A percentile compares a stretch with the other conserved stretches of the same genome.
These are phyloP conservation scores for Lanius ludovicianus DNA, from an alignment of 2,113 vertebrate genomes.

Conservation along the genomic window DNA sequence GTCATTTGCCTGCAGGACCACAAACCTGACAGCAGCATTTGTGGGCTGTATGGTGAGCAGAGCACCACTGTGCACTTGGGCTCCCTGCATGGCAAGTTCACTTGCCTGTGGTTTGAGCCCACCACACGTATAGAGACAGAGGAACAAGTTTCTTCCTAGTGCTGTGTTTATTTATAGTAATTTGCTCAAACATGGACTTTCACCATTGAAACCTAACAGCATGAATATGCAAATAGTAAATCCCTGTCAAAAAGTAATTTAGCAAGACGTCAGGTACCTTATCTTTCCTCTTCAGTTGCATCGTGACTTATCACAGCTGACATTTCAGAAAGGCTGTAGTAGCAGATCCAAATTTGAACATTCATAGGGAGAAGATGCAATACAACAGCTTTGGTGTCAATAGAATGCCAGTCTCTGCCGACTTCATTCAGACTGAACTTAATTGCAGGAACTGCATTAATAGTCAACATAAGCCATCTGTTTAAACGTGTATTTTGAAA, in stretches of 20 bases:
- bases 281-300: not conserved
- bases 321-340: conserved; percentile 23
- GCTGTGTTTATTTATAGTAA: not conserved
- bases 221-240: conserved; percentile 24
- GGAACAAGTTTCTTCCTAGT: not conserved
- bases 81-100: not conserved
- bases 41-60: not conserved
- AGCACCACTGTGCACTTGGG: fast-evolving
- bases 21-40: not conserved
- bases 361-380: conserved; percentile 10
- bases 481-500: conserved; percentile 63
- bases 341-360: conserved; percentile 6
- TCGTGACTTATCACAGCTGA: conserved; percentile 14
- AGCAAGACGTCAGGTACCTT: not conserved
- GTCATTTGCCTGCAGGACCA: not conserved
- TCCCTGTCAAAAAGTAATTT: not conserved
- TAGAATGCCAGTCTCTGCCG: conserved; percentile 4
- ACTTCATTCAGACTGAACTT: not conserved
- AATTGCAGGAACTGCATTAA: conserved; percentile 65
- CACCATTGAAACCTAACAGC: not conserved
- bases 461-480: conserved; percentile 69
- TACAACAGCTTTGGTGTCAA: conserved; percentile 46
- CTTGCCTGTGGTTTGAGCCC: not conserved
- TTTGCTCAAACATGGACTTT: not conserved
- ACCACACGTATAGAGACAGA: not conserved